phyloP scores from a whole-genome alignment of 2,797 vertebrate genomes.

The Pangasius macronema region DNA sequence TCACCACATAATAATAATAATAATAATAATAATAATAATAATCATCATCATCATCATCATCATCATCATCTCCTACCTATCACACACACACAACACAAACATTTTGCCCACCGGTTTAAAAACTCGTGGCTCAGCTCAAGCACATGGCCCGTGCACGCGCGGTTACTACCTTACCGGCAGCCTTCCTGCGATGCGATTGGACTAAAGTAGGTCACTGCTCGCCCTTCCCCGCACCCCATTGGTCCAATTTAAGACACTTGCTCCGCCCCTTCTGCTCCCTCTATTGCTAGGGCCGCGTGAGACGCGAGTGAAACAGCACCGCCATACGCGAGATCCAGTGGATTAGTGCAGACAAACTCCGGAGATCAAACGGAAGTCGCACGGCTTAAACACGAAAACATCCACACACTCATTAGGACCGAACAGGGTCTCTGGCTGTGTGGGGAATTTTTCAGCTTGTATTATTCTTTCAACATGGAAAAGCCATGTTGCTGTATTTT shows the following conservation, averaged over 20 bases:
- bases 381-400: slow-evolving; percentile 38
- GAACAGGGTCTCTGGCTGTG: not conserved
- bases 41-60: too few species aligned
- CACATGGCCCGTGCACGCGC: slow-evolving; percentile 79
- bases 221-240: slow-evolving; percentile 71
- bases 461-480: not conserved
- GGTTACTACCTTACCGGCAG: slow-evolving; percentile 69
- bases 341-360: slow-evolving; percentile 55
- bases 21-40: not conserved
- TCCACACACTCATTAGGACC: not conserved
- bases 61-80: not conserved
- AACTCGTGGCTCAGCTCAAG: slow-evolving; percentile 41
- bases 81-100: not conserved
- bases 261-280: slow-evolving; percentile 81
- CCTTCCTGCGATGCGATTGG: slow-evolving; percentile 68
- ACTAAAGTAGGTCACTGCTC: slow-evolving; percentile 83
- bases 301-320: slow-evolving; percentile 53
- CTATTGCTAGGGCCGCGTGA: slow-evolving; percentile 77
- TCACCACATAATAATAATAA: not conserved
- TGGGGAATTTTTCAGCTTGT: not conserved
- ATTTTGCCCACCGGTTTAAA: not conserved
- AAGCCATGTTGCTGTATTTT: not conserved
- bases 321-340: slow-evolving; percentile 50
- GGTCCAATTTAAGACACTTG: slow-evolving; percentile 86
- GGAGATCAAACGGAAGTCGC: slow-evolving; percentile 52